Conservation (phyloP, 2,113 vertebrate species). For the Rhinichthys klamathensis region DNA sequence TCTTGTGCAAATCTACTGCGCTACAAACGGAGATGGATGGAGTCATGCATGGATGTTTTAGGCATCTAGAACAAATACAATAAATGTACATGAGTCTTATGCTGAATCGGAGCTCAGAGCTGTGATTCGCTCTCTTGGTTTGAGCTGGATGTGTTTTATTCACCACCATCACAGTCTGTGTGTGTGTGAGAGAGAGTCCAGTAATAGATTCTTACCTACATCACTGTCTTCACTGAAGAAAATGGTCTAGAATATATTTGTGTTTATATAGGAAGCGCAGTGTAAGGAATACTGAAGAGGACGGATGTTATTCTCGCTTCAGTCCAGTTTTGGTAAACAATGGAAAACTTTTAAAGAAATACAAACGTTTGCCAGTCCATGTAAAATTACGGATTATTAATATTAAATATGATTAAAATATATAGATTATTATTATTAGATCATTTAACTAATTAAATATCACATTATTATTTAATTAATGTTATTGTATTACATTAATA, state of each 20-base stretch:
- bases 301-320: conserved; percentile 34
- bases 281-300: conserved; percentile 43
- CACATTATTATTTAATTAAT: too few species aligned
- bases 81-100: conserved; percentile 77
- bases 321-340: conserved; percentile 41
- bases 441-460: too few species aligned
- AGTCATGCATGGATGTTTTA: conserved; percentile 80
- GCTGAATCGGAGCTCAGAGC: conserved; percentile 72
- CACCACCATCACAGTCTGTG: conserved; percentile 31
- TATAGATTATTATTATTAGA: too few species aligned
- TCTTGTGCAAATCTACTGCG: conserved; percentile 61
- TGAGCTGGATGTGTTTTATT: conserved; percentile 52
- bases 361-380: not conserved
- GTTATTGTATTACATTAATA: too few species aligned
- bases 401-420: too few species aligned
- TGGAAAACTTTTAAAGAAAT: conserved; percentile 14
- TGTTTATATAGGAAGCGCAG: conserved; percentile 36
- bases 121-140: conserved; percentile 66
- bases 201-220: conserved; percentile 47
- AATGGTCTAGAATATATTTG: conserved; percentile 48
- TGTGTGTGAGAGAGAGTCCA: conserved; percentile 48
- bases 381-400: too few species aligned
- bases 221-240: conserved; percentile 42
- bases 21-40: conserved; percentile 77
- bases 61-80: conserved; percentile 72